Evolutionary conservation across 2,888 invertebrate species (phyloP).

Genomic region (Gortyna flavago): DNA sequence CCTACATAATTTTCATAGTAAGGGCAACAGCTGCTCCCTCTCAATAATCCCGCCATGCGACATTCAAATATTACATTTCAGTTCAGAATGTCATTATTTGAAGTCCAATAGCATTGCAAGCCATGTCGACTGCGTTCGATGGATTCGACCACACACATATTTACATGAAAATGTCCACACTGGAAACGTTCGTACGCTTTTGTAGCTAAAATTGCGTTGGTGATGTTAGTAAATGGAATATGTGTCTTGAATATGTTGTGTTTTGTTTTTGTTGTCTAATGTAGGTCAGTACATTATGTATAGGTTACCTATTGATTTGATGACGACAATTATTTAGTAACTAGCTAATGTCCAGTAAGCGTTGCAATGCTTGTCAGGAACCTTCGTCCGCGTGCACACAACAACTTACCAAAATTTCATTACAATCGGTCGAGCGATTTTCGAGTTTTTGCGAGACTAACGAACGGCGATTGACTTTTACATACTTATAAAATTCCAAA

Average conservation of each 20-base stretch:
- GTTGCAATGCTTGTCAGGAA: too few relatives aligned
- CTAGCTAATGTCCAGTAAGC: background rate
- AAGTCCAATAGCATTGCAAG: background rate
- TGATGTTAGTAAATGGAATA: conserved; percentile 4
- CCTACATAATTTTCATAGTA: background rate
- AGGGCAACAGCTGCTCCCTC: background rate
- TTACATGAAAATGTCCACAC: conserved; percentile 53
- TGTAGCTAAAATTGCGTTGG: conserved; percentile 32
- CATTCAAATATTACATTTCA: conserved; percentile 43
- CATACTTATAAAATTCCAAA: too few relatives aligned
- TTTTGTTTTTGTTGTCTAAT: background rate
- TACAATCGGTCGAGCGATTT: too few relatives aligned
- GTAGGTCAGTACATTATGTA: background rate
- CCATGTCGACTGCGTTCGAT: conserved; percentile 21
- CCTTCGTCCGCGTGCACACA: too few relatives aligned
- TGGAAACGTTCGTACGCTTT: conserved; percentile 10
- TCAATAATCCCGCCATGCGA: conserved; percentile 7
- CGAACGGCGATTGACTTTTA: too few relatives aligned
- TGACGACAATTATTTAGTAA: background rate
- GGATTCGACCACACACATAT: conserved; percentile 47
- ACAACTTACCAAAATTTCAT: too few relatives aligned
- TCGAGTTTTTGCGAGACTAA: too few relatives aligned
- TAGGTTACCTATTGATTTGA: background rate
- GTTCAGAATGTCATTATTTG: conserved; percentile 35
- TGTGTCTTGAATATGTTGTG: background rate